A percentile compares a stretch with the other conserved stretches of the same genome.
phyloP scores from a whole-genome alignment of 2,113 vertebrate species.

The Vimba vimba region DNA sequence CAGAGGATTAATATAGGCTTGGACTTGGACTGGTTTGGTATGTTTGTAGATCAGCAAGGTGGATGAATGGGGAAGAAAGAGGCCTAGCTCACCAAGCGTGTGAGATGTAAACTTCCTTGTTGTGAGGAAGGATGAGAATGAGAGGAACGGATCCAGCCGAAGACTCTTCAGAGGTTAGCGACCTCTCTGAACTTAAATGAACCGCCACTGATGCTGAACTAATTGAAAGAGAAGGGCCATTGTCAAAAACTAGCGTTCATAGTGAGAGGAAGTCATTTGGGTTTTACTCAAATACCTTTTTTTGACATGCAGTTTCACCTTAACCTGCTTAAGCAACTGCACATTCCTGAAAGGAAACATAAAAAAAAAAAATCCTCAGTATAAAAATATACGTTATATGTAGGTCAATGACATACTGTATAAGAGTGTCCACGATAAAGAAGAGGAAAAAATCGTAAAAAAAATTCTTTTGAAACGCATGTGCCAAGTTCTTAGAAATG shows the following conservation, averaged over 20 bases:
- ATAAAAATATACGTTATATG: not conserved
- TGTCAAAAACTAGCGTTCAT: not conserved
- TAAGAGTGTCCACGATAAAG: not conserved
- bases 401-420: not conserved
- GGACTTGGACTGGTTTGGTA: conserved; percentile 20
- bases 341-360: not conserved
- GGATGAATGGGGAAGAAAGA: not conserved
- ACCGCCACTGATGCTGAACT: conserved; percentile 9
- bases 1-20: conserved; percentile 7
- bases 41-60: not conserved
- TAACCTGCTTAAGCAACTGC: not conserved
- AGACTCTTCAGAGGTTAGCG: conserved; percentile 21
- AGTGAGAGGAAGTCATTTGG: conserved; percentile 4
- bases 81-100: not conserved
- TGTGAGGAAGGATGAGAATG: conserved; percentile 13
- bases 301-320: conserved; percentile 14
- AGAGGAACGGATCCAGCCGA: conserved; percentile 5
- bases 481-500: not conserved
- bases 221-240: conserved; percentile 21
- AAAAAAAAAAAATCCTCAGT: not conserved
- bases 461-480: not conserved
- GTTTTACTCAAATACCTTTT: not conserved
- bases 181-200: conserved; percentile 42
- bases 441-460: not conserved
- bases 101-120: not conserved